phyloP scores from a whole-genome alignment of 2,888 invertebrate species.

The Pachycephus smyrnensis region DNA sequence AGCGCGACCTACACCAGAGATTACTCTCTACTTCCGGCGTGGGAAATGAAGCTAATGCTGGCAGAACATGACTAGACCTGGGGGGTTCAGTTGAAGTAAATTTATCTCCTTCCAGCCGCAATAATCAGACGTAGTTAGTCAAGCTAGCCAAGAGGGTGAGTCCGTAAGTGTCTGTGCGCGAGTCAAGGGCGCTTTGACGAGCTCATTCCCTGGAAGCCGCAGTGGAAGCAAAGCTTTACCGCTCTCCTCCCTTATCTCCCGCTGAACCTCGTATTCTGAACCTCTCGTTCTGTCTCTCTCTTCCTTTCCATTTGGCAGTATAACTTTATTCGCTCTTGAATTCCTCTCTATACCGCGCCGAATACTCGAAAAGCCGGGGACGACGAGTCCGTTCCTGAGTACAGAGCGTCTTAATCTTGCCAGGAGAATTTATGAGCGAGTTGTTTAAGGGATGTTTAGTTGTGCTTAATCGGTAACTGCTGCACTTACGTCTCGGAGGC shows the following conservation, averaged over 20 bases:
- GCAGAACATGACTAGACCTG: slow-evolving; percentile 29
- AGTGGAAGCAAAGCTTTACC: neutral
- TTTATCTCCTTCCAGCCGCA: slow-evolving; percentile 49
- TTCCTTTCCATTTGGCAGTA: neutral
- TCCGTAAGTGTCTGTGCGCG: neutral
- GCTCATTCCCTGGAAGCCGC: slow-evolving; percentile 19
- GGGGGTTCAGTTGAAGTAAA: slow-evolving; percentile 45
- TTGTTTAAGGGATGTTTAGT: slow-evolving; percentile 57
- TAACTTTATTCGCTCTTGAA: neutral
- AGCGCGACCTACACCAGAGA: neutral
- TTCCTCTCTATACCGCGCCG: neutral
- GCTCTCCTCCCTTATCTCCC: neutral
- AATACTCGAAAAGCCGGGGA: slow-evolving; percentile 14
- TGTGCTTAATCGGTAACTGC: slow-evolving; percentile 56
- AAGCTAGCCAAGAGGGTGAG: slow-evolving; percentile 9
- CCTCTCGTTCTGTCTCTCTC: neutral
- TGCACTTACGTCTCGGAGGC: slow-evolving; percentile 34
- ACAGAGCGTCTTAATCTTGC: slow-evolving; percentile 53
- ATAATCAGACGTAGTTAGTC: slow-evolving; percentile 53
- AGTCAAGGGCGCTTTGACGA: neutral
- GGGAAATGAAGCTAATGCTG: slow-evolving; percentile 5
- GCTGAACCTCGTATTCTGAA: neutral
- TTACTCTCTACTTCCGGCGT: slow-evolving; percentile 18
- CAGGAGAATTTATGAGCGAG: slow-evolving; percentile 50
- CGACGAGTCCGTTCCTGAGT: slow-evolving; percentile 23